Base-by-base conservation (phyloP, 2,888 invertebrate species). In the Hipparchia semele region DNA sequence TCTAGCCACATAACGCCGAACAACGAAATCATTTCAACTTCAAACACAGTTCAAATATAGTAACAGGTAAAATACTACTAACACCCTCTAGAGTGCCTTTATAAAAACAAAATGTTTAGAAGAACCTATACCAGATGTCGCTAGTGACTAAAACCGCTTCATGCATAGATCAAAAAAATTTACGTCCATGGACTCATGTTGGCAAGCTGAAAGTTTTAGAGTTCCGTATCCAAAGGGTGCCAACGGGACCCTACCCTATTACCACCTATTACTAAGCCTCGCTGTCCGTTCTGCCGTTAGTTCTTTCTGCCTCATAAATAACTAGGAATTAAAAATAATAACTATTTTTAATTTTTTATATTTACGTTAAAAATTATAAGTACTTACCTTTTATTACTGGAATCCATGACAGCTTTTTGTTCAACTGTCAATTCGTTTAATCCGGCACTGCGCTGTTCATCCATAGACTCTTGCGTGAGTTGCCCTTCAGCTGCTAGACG, bases 361-460 rank as follows among this genome's bases (percentile, higher is more conserved):
- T 46, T 46, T 46, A 46, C 46, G 23, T 23, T 23, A 23, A 23
- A 23, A 23, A 23, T 23, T 23, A 23, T 62, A 61, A 61, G 59
- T 62, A 33, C 53, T 33, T 82, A 90, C 89, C 86, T 82, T 77
- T 83, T 79, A 73, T 91, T 91, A 71, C 91, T 86, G 56, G 87
- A 81, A 71, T 91, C 92, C 64, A 96, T 89, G 60, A 87, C 84
- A 23, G 82, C 81, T 81, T 94, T 95, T 77, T 96, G 95, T 62
- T 95, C 94, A 7, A 81, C 77, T 1, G 94, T 92, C n/a, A 96
- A 86, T 51, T 88, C 81, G 65, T 94, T 86, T 3, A 96, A 86
- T 0, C 95, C 95, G 0, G 95, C 95, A 69, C 88, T 86, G 71
- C 84, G 86, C 80, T 96, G 96, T 81, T 96, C 96, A 12, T 86